Evolutionary conservation across 2,113 vertebrate genomes (phyloP).

Genomic region (Nothoprocta perdicaria): DNA sequence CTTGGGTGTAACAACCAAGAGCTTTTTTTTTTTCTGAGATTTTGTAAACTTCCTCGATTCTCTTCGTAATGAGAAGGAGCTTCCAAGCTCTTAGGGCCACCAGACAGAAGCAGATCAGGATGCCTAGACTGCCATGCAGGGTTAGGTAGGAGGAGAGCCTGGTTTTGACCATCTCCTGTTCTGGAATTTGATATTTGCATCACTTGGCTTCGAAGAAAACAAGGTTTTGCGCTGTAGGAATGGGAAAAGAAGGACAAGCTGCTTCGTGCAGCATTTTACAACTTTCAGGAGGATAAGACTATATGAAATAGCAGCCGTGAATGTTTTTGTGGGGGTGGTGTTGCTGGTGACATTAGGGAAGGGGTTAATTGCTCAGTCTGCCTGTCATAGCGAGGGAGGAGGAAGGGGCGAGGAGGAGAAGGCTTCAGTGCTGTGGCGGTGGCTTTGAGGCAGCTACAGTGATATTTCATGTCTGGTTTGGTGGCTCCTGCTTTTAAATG

Average conservation of each 20-base stretch:
- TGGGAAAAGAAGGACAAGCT: background rate
- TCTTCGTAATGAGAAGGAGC: background rate
- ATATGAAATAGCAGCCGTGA: background rate
- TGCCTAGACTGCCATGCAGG: background rate
- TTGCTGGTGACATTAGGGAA: background rate
- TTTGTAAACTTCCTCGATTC: background rate
- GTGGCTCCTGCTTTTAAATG: constrained; percentile 80
- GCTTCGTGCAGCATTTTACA: rapidly evolving
- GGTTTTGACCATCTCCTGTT: background rate
- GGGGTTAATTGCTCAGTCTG: constrained; percentile 25
- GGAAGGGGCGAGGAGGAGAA: constrained; percentile 5
- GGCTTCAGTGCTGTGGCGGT: constrained; percentile 54
- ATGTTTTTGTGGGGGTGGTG: background rate
- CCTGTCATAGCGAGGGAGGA: background rate
- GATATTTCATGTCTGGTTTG: constrained; percentile 79
- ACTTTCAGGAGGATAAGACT: background rate
- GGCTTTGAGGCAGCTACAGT: constrained; percentile 67
- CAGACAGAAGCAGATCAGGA: background rate
- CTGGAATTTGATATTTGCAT: background rate
- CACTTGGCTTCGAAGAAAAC: background rate
- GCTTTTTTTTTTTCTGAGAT: background rate
- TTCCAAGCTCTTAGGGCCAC: background rate
- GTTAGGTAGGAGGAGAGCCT: background rate
- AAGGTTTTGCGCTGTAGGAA: background rate
- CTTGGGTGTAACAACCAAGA: background rate